These are phyloP conservation scores for Melanerpes formicivorus DNA, from an alignment of 2,113 vertebrate genomes.

Conservation along the genomic window DNA sequence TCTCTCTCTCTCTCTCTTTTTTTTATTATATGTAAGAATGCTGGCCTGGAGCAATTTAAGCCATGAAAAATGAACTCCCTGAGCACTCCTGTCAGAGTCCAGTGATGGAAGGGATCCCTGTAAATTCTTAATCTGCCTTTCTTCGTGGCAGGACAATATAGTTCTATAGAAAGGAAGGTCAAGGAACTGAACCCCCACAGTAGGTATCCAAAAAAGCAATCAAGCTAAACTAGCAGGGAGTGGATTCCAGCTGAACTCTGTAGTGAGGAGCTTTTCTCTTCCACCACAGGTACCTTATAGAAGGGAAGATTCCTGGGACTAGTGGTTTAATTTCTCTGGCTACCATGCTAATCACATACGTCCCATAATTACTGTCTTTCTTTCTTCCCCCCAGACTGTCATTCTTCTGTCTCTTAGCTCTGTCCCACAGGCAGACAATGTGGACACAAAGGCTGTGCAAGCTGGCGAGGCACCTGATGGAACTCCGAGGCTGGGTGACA, in stretches of 20 bases:
- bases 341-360: slow-evolving; percentile 91
- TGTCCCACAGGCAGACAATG: slow-evolving; percentile 75
- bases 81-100: slow-evolving; percentile 81
- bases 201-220: slow-evolving; percentile 92
- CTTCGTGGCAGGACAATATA: slow-evolving; percentile 82
- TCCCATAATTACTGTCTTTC: slow-evolving; percentile 84
- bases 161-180: slow-evolving; percentile 85
- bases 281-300: slow-evolving; percentile 84
- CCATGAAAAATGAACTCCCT: slow-evolving; percentile 85
- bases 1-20: slow-evolving; percentile 20
- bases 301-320: slow-evolving; percentile 89
- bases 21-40: slow-evolving; percentile 76
- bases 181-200: slow-evolving; percentile 83
- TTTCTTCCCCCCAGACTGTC: slow-evolving; percentile 81
- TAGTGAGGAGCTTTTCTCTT: slow-evolving; percentile 83
- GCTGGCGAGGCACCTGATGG: slow-evolving; percentile 80
- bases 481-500: slow-evolving; percentile 48
- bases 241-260: slow-evolving; percentile 85
- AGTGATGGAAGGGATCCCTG: slow-evolving; percentile 85
- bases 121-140: slow-evolving; percentile 91
- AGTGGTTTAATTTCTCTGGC: slow-evolving; percentile 93
- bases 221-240: slow-evolving; percentile 89
- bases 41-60: slow-evolving; percentile 80
- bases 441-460: slow-evolving; percentile 76
- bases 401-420: slow-evolving; percentile 82